Base-by-base conservation (phyloP, 2,888 invertebrate genomes). In the Arge pagana region DNA sequence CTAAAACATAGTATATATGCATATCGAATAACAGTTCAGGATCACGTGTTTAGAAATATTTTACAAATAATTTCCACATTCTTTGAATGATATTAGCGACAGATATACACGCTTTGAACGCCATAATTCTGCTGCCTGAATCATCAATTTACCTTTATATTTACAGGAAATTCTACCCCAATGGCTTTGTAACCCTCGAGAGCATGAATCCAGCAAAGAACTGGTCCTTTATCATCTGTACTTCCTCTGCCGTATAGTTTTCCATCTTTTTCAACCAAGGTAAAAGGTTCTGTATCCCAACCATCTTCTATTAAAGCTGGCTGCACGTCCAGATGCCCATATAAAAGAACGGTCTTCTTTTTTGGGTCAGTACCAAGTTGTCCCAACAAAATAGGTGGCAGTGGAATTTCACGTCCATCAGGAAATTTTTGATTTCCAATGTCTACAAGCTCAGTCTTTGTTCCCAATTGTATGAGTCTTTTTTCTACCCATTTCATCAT, bases 271-370 rank as follows among this genome's bases (percentile, higher is more conserved):
- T 96, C 94, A 16, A 88, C 88, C 50, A 99, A 79, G 18, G 84
- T 86, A 80, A 98, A 99, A 0, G 99, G 98, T 54, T 98, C 94
- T 0, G 94, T 89, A 60, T 90, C 83, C 98, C 98, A 98, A 0
- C 97, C 98, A 80, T 97, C 97, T 56, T 89, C 89, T 71, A 86
- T 87, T 23, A 87, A 76, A 1, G 98, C 99, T 7, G 98, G 98
- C 75, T 98, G 98, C 0, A 99, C 99, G 81, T 99, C 99, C 69
- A 99, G 83, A 79, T 99, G 99, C 0, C 98, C 98, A 77, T 99
- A 99, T 52, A 99, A 82, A 52, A 93, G 86, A 35, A 99, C 85
- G 4, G 97, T 99, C 71, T 93, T 95, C 79, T 97, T 98, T 31
- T 83, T 83, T 0, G 85, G 80, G 71, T 96, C 93, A 2, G 60